Base-by-base conservation (phyloP, 23 tunicate genomes). In the Ascidia mentula region DNA sequence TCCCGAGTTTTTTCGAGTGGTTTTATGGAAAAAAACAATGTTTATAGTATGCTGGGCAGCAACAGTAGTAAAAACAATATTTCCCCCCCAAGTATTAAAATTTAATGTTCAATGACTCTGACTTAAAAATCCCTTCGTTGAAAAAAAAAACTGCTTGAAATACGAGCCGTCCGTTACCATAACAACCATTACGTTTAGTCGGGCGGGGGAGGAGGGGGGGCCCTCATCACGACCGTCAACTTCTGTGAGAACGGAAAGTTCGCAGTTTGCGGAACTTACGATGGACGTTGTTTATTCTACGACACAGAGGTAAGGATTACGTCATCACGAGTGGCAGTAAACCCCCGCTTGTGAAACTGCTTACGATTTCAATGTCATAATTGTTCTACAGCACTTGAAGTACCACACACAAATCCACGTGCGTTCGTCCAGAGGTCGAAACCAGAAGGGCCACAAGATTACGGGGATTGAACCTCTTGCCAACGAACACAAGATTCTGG, bases 291-390 rank as follows among this genome's bases (percentile, higher is more conserved):
- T 60, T 24, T 93, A 26, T 93, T 93, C 72, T 93, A 83, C 69
- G 91, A 88, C 76, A 93, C 98, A 28, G 98, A 92, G 91, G 97
- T n/a, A n/a, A n/a, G n/a, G n/a, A n/a, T n/a, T n/a, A n/a, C n/a
- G n/a, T n/a, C n/a, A n/a, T n/a, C n/a, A n/a, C n/a, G n/a, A n/a
- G n/a, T n/a, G n/a, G n/a, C n/a, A n/a, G n/a, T n/a, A n/a, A n/a
- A n/a, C n/a, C n/a, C n/a, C n/a, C n/a, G n/a, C n/a, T n/a, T n/a
- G n/a, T n/a, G n/a, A n/a, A n/a, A n/a, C n/a, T n/a, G n/a, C n/a
- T n/a, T n/a, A n/a, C n/a, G n/a, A n/a, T 12, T 9, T 42, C 12
- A 42, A 42, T 42, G 15, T 9, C 15, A 9, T 15, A 15, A 42
- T 9, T n/a, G 59, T 75, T 40, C 31, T 61, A 1, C 88, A 93